A percentile compares a stretch with the other conserved stretches of the same genome.
These are phyloP conservation scores for Sarcophaga bullata DNA, from an alignment of 1,140 invertebrate genomes.

Conservation along the genomic window DNA sequence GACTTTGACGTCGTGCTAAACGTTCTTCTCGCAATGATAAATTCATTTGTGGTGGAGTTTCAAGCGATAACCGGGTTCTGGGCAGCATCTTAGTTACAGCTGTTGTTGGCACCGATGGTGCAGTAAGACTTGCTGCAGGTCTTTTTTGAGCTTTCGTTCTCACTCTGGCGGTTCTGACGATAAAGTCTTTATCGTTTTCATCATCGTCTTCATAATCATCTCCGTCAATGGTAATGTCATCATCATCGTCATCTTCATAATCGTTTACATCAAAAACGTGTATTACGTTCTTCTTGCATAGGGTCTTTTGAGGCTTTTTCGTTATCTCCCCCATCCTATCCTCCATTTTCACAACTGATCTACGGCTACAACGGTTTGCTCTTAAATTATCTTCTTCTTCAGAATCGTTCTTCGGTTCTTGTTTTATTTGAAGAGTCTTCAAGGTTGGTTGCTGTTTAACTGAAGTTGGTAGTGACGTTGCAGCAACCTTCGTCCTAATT, in stretches of 20 bases:
- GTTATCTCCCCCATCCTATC: constrained; percentile 63
- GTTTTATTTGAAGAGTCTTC: neutral
- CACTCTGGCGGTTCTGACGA: neutral
- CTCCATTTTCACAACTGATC: constrained; percentile 56
- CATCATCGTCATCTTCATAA: constrained; percentile 59
- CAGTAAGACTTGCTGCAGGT: neutral
- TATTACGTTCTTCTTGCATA: neutral
- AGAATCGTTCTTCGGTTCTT: neutral
- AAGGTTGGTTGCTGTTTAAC: neutral
- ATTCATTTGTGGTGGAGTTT: neutral
- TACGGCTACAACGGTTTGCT: constrained; percentile 28
- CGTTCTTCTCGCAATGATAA: constrained; percentile 4
- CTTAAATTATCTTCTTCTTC: constrained; percentile 6
- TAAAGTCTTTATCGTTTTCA: constrained; percentile 42
- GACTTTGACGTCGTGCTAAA: constrained; percentile 8
- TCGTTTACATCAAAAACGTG: constrained; percentile 40
- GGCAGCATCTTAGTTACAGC: neutral
- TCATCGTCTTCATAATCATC: constrained; percentile 42
- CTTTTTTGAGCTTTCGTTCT: constrained; percentile 5
- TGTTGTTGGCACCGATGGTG: neutral
- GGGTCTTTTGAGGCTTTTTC: constrained; percentile 33
- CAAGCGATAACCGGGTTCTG: neutral
- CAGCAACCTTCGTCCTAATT: neutral
- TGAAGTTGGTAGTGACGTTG: neutral
- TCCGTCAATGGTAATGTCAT: neutral